Conservation (phyloP, 64 coral and sea anemone species). For the Cladopsammia gracilis region DNA sequence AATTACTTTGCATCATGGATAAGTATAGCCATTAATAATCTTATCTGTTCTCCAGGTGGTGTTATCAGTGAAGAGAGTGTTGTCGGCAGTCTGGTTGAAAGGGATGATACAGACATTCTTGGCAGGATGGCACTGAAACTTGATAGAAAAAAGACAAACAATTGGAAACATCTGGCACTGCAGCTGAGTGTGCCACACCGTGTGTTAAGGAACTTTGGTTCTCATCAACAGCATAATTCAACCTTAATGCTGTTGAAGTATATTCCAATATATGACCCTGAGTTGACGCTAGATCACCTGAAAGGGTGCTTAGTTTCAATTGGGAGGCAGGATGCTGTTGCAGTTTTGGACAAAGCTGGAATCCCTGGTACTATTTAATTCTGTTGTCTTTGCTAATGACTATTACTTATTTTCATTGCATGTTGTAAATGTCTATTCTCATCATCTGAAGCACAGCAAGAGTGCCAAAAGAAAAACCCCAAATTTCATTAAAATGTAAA, state of each 20-base stretch:
- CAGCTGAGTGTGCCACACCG: conserved; percentile 77
- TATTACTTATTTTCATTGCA: not conserved
- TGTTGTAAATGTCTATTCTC: not conserved
- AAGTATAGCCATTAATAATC: not conserved
- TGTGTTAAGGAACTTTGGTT: conserved; percentile 81
- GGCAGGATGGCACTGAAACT: conserved; percentile 71
- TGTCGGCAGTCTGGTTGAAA: conserved; percentile 70
- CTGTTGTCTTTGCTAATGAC: not conserved
- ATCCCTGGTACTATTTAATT: conserved; percentile 78
- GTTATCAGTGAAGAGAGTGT: conserved; percentile 76
- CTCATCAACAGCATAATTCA: conserved; percentile 76
- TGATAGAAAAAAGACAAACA: conserved; percentile 46
- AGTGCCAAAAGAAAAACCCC: too few species aligned
- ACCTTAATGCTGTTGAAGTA: conserved; percentile 80
- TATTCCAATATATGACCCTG: conserved; percentile 90
- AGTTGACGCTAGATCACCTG: conserved; percentile 73
- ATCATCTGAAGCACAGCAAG: too few species aligned
- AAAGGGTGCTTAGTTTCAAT: conserved; percentile 54
- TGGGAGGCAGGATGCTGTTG: conserved; percentile 71
- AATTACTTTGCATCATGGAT: too few species aligned
- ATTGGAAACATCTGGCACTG: conserved; percentile 76
- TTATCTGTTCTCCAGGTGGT: conserved; percentile 23
- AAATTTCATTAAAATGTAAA: too few species aligned
- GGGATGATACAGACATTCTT: conserved; percentile 72
- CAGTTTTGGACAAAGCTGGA: conserved; percentile 72